Base-by-base conservation (phyloP, 2,113 vertebrate genomes). In the Labeo rohita region DNA sequence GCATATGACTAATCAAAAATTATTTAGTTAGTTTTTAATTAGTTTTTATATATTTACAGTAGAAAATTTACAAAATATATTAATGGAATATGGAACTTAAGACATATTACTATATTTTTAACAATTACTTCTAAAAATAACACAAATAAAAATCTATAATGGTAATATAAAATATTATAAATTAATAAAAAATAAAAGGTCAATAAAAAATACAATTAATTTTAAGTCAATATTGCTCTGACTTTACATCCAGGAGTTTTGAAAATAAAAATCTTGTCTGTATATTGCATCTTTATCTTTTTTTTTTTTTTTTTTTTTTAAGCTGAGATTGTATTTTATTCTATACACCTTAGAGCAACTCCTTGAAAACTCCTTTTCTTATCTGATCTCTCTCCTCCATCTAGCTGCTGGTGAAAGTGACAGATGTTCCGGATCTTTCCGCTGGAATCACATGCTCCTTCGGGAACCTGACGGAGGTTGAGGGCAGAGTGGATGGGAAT, bases 381-480 rank as follows among this genome's bases (percentile, higher is more conserved):
- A 65, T 43, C 10, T 3, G 39, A 65, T 65, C 47, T 72, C 74
- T 49, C 21, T 73, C 47, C 34, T 59, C 0, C 72, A 72, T 89
- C 10, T 95, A 99, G 98, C 96, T 99, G 88, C 96, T 96, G 91
- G 94, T 99, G 89, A 91, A 94, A 82, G 97, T 99, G 82, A 98
- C 94, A 0, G 96, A 99, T 0, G 97, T 98, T 61, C 98, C 98
- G 0, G 97, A 98, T 89, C 96, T 99, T 80, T 95, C 96, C 0
- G 94, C 93, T 0, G 98, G 98, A 0, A 96, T 99, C 86, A 94
- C 94, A 85, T 99, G 98, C 90, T 96, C 97, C 78, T 99, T 99
- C 0, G 98, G 97, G n/a, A 99, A 98, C 94, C 94, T 99, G 90
- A 98, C 95, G 0, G 97, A 98, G 92, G 96, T 97, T 74, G 96